These are phyloP conservation scores for Endotricha flammealis DNA, from an alignment of 2,888 invertebrate genomes.

Conservation along the genomic window DNA sequence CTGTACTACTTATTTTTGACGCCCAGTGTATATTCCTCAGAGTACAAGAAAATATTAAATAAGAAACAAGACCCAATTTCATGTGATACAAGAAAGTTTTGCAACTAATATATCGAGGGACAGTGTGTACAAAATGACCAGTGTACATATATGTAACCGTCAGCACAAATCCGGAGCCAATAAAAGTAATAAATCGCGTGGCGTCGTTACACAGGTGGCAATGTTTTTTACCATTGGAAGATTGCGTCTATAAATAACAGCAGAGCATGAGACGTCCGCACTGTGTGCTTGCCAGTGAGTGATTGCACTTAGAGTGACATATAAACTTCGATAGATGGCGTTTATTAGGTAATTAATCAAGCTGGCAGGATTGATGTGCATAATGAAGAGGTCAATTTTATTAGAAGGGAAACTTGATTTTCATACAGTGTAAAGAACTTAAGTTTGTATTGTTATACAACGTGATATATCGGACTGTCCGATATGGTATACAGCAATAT, in stretches of 20 bases:
- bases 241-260: conserved; percentile 70
- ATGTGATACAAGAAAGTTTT: not conserved
- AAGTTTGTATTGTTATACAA: no score
- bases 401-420: no score
- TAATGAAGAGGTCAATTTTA: not conserved
- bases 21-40: no score
- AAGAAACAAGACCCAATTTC: not conserved
- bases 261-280: conserved; percentile 45
- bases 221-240: conserved; percentile 49
- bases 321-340: conserved; percentile 57
- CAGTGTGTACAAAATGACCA: conserved; percentile 28
- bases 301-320: conserved; percentile 55
- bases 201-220: conserved; percentile 48
- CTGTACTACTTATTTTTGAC: no score
- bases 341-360: conserved; percentile 69
- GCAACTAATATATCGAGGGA: conserved; percentile 7
- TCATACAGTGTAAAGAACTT: no score
- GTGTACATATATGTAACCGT: conserved; percentile 24
- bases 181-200: conserved; percentile 58
- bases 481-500: no score
- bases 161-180: conserved; percentile 47
- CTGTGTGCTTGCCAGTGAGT: conserved; percentile 48
- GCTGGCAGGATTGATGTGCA: conserved; percentile 1
- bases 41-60: not conserved
- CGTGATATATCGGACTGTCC: no score